These are phyloP conservation scores for Drosophila cognata DNA, from an alignment of 2,888 invertebrate species.

Conservation along the genomic window DNA sequence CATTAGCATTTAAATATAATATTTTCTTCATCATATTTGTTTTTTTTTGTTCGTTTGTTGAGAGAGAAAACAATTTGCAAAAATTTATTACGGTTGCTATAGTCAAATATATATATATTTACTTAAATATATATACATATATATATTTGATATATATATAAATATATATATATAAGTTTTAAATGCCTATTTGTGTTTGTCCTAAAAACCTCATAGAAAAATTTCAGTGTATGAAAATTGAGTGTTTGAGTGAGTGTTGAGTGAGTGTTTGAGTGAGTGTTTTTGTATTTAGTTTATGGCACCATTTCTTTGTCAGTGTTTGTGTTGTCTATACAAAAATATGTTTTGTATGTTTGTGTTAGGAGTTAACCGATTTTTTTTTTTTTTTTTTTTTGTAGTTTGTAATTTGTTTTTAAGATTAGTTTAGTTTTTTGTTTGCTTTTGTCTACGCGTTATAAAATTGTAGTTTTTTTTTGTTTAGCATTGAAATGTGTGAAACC, in stretches of 20 bases:
- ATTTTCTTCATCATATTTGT: constrained; percentile 13
- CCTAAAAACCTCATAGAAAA: constrained; percentile 64
- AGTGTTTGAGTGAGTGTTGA: constrained; percentile 35
- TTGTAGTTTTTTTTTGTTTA: constrained; percentile 43
- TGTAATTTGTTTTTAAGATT: neutral
- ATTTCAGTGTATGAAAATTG: constrained; percentile 46
- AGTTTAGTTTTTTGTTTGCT: constrained; percentile 60
- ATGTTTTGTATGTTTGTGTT: constrained; percentile 21
- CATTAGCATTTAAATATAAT: constrained; percentile 51
- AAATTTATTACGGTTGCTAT: neutral
- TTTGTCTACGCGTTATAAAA: constrained; percentile 68
- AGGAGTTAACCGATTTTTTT: constrained; percentile 12
- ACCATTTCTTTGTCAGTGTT: constrained; percentile 61
- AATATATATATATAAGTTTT: constrained; percentile 38
- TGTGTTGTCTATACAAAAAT: constrained; percentile 57
- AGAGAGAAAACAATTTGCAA: constrained; percentile 22
- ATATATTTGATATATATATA: constrained; percentile 19
- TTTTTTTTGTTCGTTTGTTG: constrained; percentile 19
- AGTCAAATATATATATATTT: constrained; percentile 9
- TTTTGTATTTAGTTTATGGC: constrained; percentile 65
- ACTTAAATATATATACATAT: constrained; percentile 19
- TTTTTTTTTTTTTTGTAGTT: constrained; percentile 6
- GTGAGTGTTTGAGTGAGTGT: constrained; percentile 11
- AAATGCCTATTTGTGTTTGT: constrained; percentile 73
- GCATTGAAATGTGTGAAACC: constrained; percentile 77